Conservation (phyloP, 2,113 vertebrate genomes). For the Charina bottae region DNA sequence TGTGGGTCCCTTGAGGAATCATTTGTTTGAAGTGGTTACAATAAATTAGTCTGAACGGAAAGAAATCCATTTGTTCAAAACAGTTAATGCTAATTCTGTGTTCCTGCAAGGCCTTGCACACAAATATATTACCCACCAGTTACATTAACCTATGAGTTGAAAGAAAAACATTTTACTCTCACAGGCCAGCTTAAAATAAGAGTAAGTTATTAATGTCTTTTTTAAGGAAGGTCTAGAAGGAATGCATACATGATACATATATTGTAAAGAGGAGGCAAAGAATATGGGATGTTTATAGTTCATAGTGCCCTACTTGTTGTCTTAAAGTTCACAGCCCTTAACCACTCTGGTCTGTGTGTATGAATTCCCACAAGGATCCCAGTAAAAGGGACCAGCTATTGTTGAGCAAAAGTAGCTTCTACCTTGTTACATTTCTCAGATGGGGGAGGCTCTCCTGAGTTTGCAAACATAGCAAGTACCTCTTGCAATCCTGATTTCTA, state of each 20-base stretch:
- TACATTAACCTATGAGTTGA: not conserved
- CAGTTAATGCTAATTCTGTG: not conserved
- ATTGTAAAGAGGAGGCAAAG: not conserved
- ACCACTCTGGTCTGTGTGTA: not conserved
- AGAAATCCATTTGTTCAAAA: not conserved
- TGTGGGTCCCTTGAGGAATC: not conserved
- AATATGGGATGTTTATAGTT: not conserved
- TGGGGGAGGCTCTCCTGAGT: not conserved
- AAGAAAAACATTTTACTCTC: not conserved
- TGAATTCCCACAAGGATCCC: not conserved
- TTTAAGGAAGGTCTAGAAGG: not conserved
- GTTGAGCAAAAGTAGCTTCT: not conserved
- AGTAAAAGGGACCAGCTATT: not conserved
- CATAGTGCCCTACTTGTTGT: not conserved
- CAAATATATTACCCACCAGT: not conserved
- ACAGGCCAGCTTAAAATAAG: not conserved
- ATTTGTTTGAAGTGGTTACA: not conserved
- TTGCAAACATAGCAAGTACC: not conserved
- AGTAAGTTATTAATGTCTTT: not conserved
- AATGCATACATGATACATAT: not conserved
- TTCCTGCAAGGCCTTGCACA: not conserved
- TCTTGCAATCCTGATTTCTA: not conserved
- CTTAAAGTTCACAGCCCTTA: not conserved
- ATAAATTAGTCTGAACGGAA: not conserved
- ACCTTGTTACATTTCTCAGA: not conserved